Evolutionary conservation across 2,888 invertebrate species (phyloP), one percentile per base, ranked within the genome.

Genomic region (Morpho deidamia): DNA sequence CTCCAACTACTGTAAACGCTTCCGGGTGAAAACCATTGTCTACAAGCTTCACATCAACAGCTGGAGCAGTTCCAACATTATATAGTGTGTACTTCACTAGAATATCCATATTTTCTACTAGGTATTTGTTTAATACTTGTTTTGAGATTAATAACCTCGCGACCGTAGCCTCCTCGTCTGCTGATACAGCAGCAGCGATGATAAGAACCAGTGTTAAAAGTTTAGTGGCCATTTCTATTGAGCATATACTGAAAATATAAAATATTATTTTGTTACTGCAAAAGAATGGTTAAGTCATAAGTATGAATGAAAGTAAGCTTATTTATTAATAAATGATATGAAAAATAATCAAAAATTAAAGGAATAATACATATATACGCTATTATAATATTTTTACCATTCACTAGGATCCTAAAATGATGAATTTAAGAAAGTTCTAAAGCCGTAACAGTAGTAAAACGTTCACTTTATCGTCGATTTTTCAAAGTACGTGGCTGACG

Each of bases 81-180:
- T 93, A 97, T 55, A 99, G 90, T 10, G 95, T 96, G 80, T 99
- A 99, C 88, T 98, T 97, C 41, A 99, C 94, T 60, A 99, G 93
- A 68, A 99, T 94, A 80, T 99, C 99, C 93, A 97, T 96, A 73
- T 95, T 95, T 90, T 99, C 98, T 1, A 99, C 99, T 60, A 99
- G 90, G 77, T 97, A 99, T 86, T 96, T 97, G 79, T 99, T 99
- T 58, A 98, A 91, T 70, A 99, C 95, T 85, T 97, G 96, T 87
- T 99, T 99, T 8, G 97, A 96, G 23, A 97, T 94, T 59, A 99
- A 88, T 46, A 99, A 90, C 69, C 95, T 92, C 12, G 98, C 98
- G 51, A 93, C 92, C 44, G 93, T 90, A 42, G 94, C 94, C 68
- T 95, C 95, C 61, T 94, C 94, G 57, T 92, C 92, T 43, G 91